Evolutionary conservation across 53 echinoderm and acorn worm genomes (phyloP).

Genomic region (Henricia sp.): DNA sequence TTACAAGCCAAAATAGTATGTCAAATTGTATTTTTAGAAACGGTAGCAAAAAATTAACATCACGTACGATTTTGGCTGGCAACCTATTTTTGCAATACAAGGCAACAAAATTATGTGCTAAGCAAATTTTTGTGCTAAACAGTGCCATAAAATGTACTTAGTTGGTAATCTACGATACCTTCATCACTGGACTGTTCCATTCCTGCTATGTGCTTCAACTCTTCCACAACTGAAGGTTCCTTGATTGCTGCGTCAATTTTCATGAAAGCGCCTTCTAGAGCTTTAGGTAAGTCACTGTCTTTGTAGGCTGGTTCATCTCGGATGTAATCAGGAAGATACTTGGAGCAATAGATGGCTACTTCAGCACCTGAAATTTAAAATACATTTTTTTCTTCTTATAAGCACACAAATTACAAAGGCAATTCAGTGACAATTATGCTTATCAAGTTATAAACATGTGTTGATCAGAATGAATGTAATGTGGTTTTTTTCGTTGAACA

Average conservation of each 20-base stretch:
- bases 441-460: neutral
- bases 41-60: no score
- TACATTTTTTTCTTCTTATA: no score
- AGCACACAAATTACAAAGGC: no score
- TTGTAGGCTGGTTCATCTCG: conserved; percentile 69
- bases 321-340: conserved; percentile 84
- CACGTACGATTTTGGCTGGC: no score
- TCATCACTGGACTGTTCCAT: conserved; percentile 67
- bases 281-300: conserved; percentile 71
- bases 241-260: conserved; percentile 81
- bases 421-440: neutral
- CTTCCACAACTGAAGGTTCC: conserved; percentile 69
- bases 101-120: neutral
- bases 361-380: conserved; percentile 73
- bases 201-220: conserved; percentile 84
- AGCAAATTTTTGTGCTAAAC: neutral
- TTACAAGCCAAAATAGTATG: no score
- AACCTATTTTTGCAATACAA: no score
- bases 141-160: no score
- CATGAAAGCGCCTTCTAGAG: conserved; percentile 83
- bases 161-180: no score
- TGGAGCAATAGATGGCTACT: conserved; percentile 87
- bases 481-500: no score
- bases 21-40: no score
- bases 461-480: neutral